Conservation (phyloP, 35 echinoderm and acorn worm species). For the Anneissia japonica region DNA sequence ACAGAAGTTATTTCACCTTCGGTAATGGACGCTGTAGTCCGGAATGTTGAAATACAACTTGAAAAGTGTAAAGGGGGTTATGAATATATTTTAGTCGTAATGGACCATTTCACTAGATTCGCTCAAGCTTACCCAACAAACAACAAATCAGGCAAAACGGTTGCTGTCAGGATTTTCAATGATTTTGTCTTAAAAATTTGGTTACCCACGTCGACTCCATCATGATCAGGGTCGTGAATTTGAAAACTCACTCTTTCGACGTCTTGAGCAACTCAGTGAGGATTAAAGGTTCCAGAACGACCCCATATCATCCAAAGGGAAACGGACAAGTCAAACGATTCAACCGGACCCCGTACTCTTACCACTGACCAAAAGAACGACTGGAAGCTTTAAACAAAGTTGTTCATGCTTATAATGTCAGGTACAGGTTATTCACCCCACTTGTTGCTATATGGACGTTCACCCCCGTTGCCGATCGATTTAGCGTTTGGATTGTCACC, state of each 20-base stretch:
- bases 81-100: conserved; percentile 53
- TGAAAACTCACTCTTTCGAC: conserved; percentile 38
- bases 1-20: background rate
- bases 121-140: conserved; percentile 52
- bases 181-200: conserved; percentile 41
- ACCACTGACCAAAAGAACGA: background rate
- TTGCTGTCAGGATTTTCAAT: conserved; percentile 49
- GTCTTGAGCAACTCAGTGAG: conserved; percentile 14
- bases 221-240: conserved; percentile 52
- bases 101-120: conserved; percentile 52
- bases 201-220: conserved; percentile 39
- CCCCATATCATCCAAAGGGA: conserved; percentile 44
- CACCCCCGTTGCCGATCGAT: conserved; percentile 40
- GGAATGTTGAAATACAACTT: background rate
- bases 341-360: conserved; percentile 15
- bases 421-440: conserved; percentile 49
- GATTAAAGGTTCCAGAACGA: conserved; percentile 39
- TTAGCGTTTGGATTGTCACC: background rate
- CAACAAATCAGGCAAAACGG: conserved; percentile 48
- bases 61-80: conserved; percentile 21
- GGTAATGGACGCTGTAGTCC: too few relatives aligned
- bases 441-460: conserved; percentile 50
- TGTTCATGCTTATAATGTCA: conserved; percentile 63
- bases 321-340: conserved; percentile 44
- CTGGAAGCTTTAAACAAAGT: conserved; percentile 47